Percentiles rank a stretch among this genome's conserved stretches.
Conservation (phyloP, 2,797 vertebrate genomes). For the Sylvilagus floridanus region DNA sequence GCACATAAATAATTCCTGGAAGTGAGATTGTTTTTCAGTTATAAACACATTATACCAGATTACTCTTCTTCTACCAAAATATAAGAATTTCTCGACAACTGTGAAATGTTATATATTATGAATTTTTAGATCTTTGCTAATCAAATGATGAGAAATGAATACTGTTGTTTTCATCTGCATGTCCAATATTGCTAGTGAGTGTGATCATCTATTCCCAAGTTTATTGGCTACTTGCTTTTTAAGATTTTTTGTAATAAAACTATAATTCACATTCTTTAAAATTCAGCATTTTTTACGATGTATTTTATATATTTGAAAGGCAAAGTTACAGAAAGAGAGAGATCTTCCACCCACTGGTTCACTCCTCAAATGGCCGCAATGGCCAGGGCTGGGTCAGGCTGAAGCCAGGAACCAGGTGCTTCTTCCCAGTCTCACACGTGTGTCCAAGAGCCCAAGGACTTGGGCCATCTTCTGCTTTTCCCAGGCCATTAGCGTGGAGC, state of each 20-base stretch:
- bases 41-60: not conserved
- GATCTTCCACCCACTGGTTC: too few relatives aligned
- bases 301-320: too few relatives aligned
- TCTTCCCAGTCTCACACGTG: too few relatives aligned
- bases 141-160: not conserved
- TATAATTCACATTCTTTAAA: not conserved
- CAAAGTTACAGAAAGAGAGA: too few relatives aligned
- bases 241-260: not conserved
- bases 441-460: too few relatives aligned
- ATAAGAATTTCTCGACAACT: not conserved
- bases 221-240: not conserved
- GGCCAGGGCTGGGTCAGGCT: too few relatives aligned
- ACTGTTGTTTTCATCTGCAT: constrained; percentile 19
- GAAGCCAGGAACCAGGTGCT: too few relatives aligned
- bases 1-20: not conserved
- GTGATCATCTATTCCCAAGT: not conserved
- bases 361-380: too few relatives aligned
- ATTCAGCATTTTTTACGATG: not conserved
- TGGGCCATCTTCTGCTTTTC: too few relatives aligned
- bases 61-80: not conserved
- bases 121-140: constrained; percentile 30
- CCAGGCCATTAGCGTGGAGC: too few relatives aligned
- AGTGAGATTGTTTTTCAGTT: not conserved
- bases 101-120: not conserved
- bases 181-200: not conserved